phyloP scores from a whole-genome alignment of 2,888 invertebrate genomes.

The Eristalis arbustorum region DNA sequence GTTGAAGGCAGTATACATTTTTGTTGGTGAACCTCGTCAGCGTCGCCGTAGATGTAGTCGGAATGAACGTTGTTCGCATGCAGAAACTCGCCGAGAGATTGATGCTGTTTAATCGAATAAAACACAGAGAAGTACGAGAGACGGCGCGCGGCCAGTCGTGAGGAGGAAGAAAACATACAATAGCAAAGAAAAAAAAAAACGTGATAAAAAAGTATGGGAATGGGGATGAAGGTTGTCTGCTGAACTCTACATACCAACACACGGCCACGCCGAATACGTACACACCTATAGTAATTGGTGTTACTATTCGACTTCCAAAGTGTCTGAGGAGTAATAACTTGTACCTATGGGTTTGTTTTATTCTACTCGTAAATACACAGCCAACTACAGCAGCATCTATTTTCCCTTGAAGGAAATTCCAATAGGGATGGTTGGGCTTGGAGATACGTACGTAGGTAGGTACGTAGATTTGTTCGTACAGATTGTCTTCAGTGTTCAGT shows the following conservation, averaged over 20 bases:
- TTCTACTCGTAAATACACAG: conserved; percentile 4
- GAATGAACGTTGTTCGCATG: background rate
- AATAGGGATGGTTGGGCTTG: conserved; percentile 14
- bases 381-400: background rate
- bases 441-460: background rate
- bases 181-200: conserved; percentile 25
- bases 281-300: conserved; percentile 39
- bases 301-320: conserved; percentile 62
- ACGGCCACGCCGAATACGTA: background rate
- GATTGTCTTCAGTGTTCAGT: conserved; percentile 47
- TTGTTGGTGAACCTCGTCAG: conserved; percentile 40
- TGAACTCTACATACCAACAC: conserved; percentile 53
- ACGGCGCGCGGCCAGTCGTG: background rate
- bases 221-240: conserved; percentile 70
- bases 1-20: conserved; percentile 58
- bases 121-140: background rate
- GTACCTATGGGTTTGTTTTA: conserved; percentile 14
- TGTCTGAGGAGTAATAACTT: conserved; percentile 51
- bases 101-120: conserved; percentile 48
- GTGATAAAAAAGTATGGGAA: conserved; percentile 43
- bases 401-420: conserved; percentile 47
- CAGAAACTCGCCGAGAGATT: conserved; percentile 22
- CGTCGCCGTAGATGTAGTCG: conserved; percentile 8
- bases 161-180: conserved; percentile 54
- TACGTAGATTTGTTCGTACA: background rate